A percentile compares a stretch with the other conserved stretches of the same genome.
Conservation (phyloP, 2,113 vertebrate genomes). For the Hyperopisus bebe region DNA sequence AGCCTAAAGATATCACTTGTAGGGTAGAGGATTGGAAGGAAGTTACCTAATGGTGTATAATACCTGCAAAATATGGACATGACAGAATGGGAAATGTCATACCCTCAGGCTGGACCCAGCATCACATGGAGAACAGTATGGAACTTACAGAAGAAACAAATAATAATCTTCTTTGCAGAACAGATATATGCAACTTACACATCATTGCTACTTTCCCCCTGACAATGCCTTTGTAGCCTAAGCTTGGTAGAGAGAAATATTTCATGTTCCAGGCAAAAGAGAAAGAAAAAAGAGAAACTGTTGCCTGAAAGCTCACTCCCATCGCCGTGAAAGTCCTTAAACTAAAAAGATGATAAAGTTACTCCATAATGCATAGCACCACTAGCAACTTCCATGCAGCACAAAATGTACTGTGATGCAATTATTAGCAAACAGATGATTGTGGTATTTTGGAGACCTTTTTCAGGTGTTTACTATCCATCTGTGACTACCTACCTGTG, state of each 20-base stretch:
- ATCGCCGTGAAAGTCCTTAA: not conserved
- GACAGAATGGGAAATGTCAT: not conserved
- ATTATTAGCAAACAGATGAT: not conserved
- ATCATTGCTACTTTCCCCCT: slow-evolving; percentile 10
- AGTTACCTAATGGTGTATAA: not conserved
- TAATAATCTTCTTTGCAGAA: not conserved
- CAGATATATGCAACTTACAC: slow-evolving; percentile 15
- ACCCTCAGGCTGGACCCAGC: not conserved
- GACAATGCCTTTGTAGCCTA: slow-evolving; percentile 21
- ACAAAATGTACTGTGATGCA: not conserved
- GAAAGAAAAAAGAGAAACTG: slow-evolving; percentile 5
- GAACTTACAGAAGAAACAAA: slow-evolving; percentile 12
- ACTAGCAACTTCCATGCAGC: not conserved
- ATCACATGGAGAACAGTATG: not conserved
- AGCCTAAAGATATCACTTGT: not conserved
- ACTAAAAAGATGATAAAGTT: slow-evolving; percentile 7
- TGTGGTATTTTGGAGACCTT: not conserved
- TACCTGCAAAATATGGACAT: not conserved
- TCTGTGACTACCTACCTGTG: slow-evolving; percentile 3
- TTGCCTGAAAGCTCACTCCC: not conserved
- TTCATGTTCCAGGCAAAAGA: slow-evolving; percentile 13
- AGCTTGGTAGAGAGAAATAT: slow-evolving; percentile 14
- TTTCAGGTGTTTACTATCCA: not conserved
- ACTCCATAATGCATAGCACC: not conserved
- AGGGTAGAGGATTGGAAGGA: not conserved